Evolutionary conservation across 2,113 vertebrate genomes (phyloP).

Genomic region (Neofelis nebulosa): DNA sequence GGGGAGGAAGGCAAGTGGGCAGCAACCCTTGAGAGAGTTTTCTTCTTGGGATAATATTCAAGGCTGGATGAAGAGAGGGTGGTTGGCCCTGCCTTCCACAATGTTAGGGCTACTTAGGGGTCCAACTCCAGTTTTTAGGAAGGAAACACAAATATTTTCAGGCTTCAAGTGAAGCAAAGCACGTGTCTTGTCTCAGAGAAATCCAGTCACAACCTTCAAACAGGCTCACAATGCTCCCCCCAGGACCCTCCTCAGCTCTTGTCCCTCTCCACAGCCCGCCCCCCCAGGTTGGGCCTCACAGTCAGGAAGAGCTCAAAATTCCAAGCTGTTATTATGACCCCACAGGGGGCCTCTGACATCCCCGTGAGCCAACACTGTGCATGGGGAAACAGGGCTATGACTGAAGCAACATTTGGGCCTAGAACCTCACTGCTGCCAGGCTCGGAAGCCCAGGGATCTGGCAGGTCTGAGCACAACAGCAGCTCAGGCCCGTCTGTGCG

Average conservation of each 20-base stretch:
- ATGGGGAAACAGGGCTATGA: not conserved
- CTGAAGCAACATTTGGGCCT: rapidly evolving
- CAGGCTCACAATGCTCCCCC: rapidly evolving
- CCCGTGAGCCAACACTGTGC: rapidly evolving
- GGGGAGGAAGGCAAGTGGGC: not conserved
- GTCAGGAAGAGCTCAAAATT: rapidly evolving
- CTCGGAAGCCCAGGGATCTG: rapidly evolving
- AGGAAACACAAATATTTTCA: not conserved
- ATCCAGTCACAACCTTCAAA: not conserved
- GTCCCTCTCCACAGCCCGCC: rapidly evolving
- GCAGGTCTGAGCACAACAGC: rapidly evolving
- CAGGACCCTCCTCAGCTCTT: rapidly evolving
- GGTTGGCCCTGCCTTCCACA: not conserved
- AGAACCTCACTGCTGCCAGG: not conserved
- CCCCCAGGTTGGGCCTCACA: rapidly evolving
- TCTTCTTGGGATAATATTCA: not conserved
- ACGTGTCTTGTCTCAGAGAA: not conserved
- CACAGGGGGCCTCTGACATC: not conserved
- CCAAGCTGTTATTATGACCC: not conserved
- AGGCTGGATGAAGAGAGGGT: rapidly evolving
- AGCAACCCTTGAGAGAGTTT: rapidly evolving
- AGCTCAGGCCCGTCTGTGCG: rapidly evolving
- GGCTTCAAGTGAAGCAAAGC: not conserved
- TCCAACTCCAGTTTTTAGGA: not conserved
- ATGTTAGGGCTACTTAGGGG: not conserved